These are phyloP conservation scores for Enteromius trimaculatus DNA, from an alignment of 2,797 vertebrate genomes.

Conservation along the genomic window DNA sequence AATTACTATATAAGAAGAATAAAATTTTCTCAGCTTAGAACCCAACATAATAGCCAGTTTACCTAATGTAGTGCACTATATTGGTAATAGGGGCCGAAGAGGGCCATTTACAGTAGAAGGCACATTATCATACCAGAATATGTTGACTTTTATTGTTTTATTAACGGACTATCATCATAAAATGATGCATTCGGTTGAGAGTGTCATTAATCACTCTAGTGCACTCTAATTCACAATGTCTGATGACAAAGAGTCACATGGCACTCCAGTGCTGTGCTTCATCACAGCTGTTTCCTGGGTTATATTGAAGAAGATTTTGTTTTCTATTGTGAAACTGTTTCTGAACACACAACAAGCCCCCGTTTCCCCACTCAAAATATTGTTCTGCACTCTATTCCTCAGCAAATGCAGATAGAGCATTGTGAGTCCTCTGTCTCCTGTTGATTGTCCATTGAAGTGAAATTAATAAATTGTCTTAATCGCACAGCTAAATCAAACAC, in stretches of 20 bases:
- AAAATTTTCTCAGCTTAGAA: neutral
- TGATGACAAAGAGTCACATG: neutral
- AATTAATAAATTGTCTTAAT: slow-evolving; percentile 78
- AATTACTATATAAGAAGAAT: neutral
- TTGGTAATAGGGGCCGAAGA: neutral
- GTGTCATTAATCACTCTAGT: slow-evolving; percentile 12
- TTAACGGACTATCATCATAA: neutral
- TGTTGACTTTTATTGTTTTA: neutral
- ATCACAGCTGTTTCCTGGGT: neutral
- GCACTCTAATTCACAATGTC: neutral
- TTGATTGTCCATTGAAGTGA: slow-evolving; percentile 73
- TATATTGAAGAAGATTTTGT: neutral
- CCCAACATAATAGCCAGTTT: neutral
- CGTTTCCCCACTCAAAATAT: neutral
- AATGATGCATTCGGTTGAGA: neutral
- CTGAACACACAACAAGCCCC: slow-evolving; percentile 9
- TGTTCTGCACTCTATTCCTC: neutral
- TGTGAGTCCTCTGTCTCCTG: slow-evolving; percentile 64
- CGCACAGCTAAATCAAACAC: slow-evolving; percentile 70
- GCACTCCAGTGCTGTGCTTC: neutral
- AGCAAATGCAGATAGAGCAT: slow-evolving; percentile 34
- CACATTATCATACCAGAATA: neutral
- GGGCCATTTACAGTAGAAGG: slow-evolving; percentile 23
- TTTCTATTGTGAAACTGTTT: neutral
- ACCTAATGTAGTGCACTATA: neutral